These are phyloP conservation scores for Acromyrmex heyeri DNA, from an alignment of 1,140 invertebrate genomes.

Conservation along the genomic window DNA sequence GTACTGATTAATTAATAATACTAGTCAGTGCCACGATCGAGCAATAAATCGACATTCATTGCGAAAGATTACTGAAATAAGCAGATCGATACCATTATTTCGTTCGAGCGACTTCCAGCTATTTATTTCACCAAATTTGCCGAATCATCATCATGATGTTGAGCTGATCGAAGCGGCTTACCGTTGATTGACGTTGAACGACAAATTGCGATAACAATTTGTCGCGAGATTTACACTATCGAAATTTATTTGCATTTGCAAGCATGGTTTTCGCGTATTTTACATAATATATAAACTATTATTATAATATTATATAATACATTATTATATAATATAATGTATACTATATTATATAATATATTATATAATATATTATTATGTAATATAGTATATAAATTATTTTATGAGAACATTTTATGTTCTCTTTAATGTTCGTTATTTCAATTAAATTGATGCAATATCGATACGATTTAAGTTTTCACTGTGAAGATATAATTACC, in stretches of 20 bases:
- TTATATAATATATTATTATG: too few species aligned
- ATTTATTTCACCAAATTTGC: conserved; percentile 75
- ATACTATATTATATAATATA: too few species aligned
- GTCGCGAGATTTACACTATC: conserved; percentile 52
- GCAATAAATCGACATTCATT: conserved; percentile 65
- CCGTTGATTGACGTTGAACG: conserved; percentile 10
- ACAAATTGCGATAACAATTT: conserved; percentile 64
- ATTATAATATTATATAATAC: too few species aligned
- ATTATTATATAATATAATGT: too few species aligned
- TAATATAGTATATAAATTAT: not conserved
- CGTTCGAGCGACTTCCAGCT: conserved; percentile 60
- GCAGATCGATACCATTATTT: conserved; percentile 75
- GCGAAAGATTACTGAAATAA: conserved; percentile 22
- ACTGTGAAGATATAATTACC: conserved; percentile 75
- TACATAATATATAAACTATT: not conserved
- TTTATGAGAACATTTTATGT: conserved; percentile 15
- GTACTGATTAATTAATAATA: conserved; percentile 62
- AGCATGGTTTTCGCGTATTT: not conserved
- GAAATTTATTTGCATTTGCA: not conserved
- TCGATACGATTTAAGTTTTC: not conserved
- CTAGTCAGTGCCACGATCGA: conserved; percentile 69
- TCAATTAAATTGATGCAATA: conserved; percentile 13
- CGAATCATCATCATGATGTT: conserved; percentile 68
- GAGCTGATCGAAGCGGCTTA: conserved; percentile 18
- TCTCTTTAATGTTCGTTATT: not conserved